A percentile compares a stretch with the other conserved stretches of the same genome.
phyloP scores from a whole-genome alignment of 2,113 vertebrate species.

The Enhydra lutris region DNA sequence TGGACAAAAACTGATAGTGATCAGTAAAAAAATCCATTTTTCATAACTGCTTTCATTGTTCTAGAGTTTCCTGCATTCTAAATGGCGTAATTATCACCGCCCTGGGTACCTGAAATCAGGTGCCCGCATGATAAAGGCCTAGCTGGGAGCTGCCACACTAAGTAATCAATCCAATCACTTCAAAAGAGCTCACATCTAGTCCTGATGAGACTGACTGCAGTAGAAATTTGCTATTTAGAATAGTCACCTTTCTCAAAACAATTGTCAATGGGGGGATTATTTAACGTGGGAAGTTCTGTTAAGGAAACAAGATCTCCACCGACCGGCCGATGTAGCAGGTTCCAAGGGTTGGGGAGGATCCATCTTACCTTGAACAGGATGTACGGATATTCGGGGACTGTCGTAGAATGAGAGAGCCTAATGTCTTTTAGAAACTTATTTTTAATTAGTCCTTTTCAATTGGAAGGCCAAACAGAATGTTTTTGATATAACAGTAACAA shows the following conservation, averaged over 20 bases:
- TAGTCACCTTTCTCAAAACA: slow-evolving; percentile 23
- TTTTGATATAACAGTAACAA: background rate
- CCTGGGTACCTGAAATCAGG: slow-evolving; percentile 37
- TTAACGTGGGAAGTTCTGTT: background rate
- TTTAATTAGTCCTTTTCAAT: background rate
- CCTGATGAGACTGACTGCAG: slow-evolving; percentile 20
- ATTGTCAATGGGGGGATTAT: background rate
- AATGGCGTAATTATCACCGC: slow-evolving; percentile 46
- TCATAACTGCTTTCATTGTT: background rate
- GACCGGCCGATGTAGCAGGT: rapidly evolving
- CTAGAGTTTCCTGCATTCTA: slow-evolving; percentile 29
- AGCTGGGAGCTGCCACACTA: background rate
- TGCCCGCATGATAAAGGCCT: background rate
- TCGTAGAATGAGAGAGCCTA: background rate
- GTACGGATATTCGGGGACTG: background rate
- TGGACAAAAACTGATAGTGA: slow-evolving; percentile 4
- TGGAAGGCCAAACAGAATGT: background rate
- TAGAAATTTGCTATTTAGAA: slow-evolving; percentile 60
- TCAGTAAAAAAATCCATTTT: slow-evolving; percentile 29
- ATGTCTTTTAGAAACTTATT: background rate
- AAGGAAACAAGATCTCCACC: slow-evolving; percentile 33
- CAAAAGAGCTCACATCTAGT: slow-evolving; percentile 13
- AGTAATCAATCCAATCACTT: slow-evolving; percentile 51
- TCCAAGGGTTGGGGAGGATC: background rate
- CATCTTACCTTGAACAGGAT: background rate